Conservation (phyloP, 2,888 invertebrate genomes). For the Tetheella fluctuosa region DNA sequence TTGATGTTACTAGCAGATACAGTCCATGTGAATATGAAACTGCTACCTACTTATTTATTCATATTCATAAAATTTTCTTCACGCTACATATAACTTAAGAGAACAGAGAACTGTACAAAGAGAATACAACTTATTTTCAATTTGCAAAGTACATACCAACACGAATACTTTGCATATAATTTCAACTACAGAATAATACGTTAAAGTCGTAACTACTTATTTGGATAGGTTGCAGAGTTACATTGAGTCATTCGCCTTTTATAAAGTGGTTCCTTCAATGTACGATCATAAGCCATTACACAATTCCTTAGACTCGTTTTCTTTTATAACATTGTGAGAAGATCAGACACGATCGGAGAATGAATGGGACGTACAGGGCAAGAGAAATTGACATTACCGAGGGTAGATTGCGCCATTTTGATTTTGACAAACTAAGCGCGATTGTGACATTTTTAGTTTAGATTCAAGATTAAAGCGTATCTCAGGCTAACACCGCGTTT, state of each 20-base stretch:
- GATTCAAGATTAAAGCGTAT: no score
- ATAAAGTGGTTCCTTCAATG: not conserved
- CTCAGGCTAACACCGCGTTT: no score
- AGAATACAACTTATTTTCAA: conserved; percentile 18
- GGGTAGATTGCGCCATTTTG: no score
- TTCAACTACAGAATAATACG: conserved; percentile 33
- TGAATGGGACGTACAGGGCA: not conserved
- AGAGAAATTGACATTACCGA: not conserved
- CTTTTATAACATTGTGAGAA: not conserved
- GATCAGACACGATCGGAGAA: not conserved
- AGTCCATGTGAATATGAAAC: no score
- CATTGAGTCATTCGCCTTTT: not conserved
- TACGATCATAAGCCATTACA: not conserved
- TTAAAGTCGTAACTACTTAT: conserved; percentile 33
- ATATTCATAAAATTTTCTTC: conserved; percentile 19
- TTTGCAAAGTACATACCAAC: not conserved
- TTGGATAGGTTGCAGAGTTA: conserved; percentile 29
- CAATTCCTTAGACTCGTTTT: not conserved
- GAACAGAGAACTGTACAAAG: not conserved
- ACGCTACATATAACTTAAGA: conserved; percentile 26
- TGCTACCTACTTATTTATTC: no score
- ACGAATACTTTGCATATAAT: conserved; percentile 21
- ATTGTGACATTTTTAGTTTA: no score
- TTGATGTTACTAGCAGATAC: no score
- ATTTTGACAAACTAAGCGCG: no score